Percentiles rank a stretch among this genome's conserved stretches.
Conservation (phyloP, 64 coral and sea anemone genomes). For the Actinia equina region DNA sequence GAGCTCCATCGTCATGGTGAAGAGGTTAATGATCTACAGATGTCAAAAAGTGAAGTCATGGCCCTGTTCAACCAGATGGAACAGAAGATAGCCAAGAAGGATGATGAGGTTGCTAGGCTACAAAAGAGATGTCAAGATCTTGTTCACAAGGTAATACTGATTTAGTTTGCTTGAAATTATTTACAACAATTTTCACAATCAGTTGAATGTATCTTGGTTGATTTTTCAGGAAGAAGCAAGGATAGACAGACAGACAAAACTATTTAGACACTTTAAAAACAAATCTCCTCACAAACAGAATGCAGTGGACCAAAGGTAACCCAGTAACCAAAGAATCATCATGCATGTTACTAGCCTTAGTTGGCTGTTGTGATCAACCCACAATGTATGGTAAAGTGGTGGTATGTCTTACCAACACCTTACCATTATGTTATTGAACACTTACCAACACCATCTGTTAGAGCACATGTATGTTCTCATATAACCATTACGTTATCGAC, state of each 20-base stretch:
- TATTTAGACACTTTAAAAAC: conserved; percentile 9
- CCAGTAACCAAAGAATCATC: too few relatives aligned
- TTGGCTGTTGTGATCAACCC: too few relatives aligned
- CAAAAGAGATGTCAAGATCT: conserved; percentile 41
- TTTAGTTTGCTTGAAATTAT: too few relatives aligned
- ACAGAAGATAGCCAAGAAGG: conserved; percentile 44
- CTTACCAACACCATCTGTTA: too few relatives aligned
- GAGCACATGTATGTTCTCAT: too few relatives aligned
- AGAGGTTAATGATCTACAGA: conserved; percentile 63
- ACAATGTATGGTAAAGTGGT: too few relatives aligned
- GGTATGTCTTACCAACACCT: too few relatives aligned
- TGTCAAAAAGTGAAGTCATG: conserved; percentile 47
- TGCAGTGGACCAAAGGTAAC: conserved; percentile 47
- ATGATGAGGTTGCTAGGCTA: conserved; percentile 41
- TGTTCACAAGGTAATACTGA: conserved; percentile 9
- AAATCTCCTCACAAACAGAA: neutral
- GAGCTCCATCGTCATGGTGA: conserved; percentile 72
- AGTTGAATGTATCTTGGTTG: neutral
- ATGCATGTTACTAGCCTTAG: too few relatives aligned
- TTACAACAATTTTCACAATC: too few relatives aligned
- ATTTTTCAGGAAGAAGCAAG: conserved; percentile 26
- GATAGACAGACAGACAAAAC: conserved; percentile 17
- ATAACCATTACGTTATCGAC: too few relatives aligned
- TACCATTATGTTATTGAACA: too few relatives aligned
- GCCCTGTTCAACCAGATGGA: conserved; percentile 43